Base-by-base conservation (phyloP, 1,140 invertebrate genomes). In the Eueides isabella region DNA sequence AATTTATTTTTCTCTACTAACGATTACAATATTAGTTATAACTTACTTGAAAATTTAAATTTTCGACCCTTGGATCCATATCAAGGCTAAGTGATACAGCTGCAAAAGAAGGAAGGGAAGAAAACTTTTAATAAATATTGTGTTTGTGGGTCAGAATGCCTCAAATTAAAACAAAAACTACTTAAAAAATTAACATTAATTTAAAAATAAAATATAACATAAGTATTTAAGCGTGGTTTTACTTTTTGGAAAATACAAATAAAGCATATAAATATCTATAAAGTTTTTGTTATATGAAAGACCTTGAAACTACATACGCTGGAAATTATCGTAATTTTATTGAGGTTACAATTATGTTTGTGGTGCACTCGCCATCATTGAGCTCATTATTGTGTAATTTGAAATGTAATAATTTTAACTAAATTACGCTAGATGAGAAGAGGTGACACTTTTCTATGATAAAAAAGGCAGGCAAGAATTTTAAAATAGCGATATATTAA, bases 61-160 rank as follows among this genome's bases (percentile, higher is more conserved):
- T 80, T 41, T 76, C 82, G 12, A 69, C 71, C 33, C 78, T 75
- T 70, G 67, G 61, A 63, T 76, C 79, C 78, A 84, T 78, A 26
- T 83, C 85, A 30, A 87, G 71, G 71, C 84, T 88, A 41, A 90
- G 70, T 6, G 85, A 83, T 71, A 91, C 81, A 80, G 83, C 89
- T 91, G 80, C 38, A 86, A 83, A 67, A 67, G 31, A 61, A 75
- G 72, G 26, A 26, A 11, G 23, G 26, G 26, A 23, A 44, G 19
- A 1, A 41, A 14, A 41, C n/a, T n/a, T n/a, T 41, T 11, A 33
- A 33, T 9, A 33, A 7, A 38, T 38, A 16, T 38, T 16, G 14
- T 16, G 4, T 38, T 38, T 38, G 14, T 38, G 35, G 35, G n/a
- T n/a, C n/a, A n/a, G n/a, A n/a, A n/a, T n/a, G n/a, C n/a, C n/a